Conservation (phyloP, 1,140 invertebrate genomes). For the Bombus superbus region DNA sequence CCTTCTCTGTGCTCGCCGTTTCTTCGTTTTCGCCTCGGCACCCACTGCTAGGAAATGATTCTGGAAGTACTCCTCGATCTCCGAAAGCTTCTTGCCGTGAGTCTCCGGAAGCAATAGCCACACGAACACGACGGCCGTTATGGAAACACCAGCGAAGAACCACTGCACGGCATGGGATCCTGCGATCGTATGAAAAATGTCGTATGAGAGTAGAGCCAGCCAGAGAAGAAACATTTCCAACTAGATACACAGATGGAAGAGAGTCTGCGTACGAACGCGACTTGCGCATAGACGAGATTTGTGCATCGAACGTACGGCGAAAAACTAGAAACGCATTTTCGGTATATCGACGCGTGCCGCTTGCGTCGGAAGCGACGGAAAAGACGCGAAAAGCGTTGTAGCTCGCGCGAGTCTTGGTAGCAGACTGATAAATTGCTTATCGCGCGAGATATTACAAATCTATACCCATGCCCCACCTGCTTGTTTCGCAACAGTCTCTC, state of each 20-base stretch:
- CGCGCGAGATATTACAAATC: too few species aligned
- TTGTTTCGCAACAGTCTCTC: too few species aligned
- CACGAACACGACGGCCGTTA: slow-evolving; percentile 84
- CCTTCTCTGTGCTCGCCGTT: slow-evolving; percentile 56
- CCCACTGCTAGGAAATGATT: slow-evolving; percentile 77
- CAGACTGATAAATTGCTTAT: too few species aligned
- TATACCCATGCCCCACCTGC: too few species aligned
- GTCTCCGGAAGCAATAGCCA: slow-evolving; percentile 88
- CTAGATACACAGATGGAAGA: background rate
- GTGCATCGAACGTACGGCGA: accelerated
- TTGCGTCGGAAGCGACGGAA: accelerated
- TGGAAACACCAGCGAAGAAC: slow-evolving; percentile 87
- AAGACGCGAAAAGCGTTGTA: too few species aligned
- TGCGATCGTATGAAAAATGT: slow-evolving; percentile 36
- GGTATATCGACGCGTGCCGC: too few species aligned
- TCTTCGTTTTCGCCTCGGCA: slow-evolving; percentile 67
- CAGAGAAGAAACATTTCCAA: background rate
- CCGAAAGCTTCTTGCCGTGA: slow-evolving; percentile 86
- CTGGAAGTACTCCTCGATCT: slow-evolving; percentile 87
- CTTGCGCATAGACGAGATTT: too few species aligned
- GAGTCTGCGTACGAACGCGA: background rate
- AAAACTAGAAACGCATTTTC: too few species aligned
- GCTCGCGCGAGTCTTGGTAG: too few species aligned
- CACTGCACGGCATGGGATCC: slow-evolving; percentile 86
- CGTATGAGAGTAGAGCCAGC: too few species aligned